Conservation (phyloP, 2,113 vertebrate species). For the Edolisoma coerulescens region DNA sequence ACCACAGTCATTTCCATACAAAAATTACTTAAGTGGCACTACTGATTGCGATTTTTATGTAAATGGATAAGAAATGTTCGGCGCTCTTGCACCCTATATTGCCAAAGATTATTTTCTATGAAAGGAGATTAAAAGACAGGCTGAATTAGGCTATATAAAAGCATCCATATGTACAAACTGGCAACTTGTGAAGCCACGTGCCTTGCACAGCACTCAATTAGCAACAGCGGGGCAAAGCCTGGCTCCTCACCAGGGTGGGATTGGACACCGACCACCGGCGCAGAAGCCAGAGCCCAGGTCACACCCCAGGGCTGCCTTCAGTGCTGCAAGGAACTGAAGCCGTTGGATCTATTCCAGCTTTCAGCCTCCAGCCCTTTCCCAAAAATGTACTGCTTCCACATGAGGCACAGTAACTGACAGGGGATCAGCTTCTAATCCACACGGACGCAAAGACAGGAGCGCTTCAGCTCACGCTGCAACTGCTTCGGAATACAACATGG, state of each 20-base stretch:
- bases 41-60: background rate
- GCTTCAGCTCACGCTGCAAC: background rate
- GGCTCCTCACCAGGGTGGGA: background rate
- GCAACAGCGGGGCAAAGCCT: background rate
- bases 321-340: background rate
- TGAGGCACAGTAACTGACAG: background rate
- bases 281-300: background rate
- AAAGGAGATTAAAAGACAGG: background rate
- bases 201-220: background rate
- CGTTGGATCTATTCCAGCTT: fast-evolving
- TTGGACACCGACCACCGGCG: fast-evolving
- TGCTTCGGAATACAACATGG: fast-evolving
- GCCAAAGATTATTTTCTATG: background rate
- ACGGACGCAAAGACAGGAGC: background rate
- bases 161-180: background rate
- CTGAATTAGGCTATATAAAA: conserved; percentile 11
- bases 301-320: background rate
- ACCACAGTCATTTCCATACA: background rate
- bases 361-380: background rate
- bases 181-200: background rate
- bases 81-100: background rate
- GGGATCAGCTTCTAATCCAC: background rate
- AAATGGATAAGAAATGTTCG: background rate
- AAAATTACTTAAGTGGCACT: background rate
- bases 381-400: background rate